Conservation (phyloP, 2,888 invertebrate species). For the Gortyna flavago region DNA sequence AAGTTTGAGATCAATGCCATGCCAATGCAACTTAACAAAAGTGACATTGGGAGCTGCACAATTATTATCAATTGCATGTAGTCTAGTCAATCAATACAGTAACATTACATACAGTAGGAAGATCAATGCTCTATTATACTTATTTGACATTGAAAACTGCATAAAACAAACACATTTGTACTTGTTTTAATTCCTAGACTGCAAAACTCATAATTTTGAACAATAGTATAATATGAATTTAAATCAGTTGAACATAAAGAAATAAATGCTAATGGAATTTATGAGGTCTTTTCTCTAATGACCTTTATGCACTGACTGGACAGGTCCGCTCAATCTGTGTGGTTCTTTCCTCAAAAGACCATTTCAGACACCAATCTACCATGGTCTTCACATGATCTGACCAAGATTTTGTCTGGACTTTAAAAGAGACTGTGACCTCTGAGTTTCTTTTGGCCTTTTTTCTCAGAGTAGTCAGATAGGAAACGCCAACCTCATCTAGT, state of each 20-base stretch:
- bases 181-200: constrained; percentile 20
- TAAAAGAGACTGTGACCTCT: no score
- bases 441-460: no score
- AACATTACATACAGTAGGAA: constrained; percentile 62
- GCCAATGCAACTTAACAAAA: constrained; percentile 39
- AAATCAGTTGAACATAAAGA: not conserved
- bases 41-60: constrained; percentile 48
- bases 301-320: no score
- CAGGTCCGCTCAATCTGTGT: no score
- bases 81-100: constrained; percentile 13
- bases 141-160: constrained; percentile 29
- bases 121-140: constrained; percentile 60
- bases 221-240: constrained; percentile 15
- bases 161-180: constrained; percentile 24
- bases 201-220: constrained; percentile 5
- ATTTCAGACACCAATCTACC: no score
- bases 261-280: constrained; percentile 4
- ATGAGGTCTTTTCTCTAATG: not conserved
- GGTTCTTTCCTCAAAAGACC: no score
- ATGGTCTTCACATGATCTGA: no score
- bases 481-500: no score
- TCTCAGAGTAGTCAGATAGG: no score
- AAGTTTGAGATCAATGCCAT: constrained; percentile 41
- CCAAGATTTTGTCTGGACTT: no score
- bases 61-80: constrained; percentile 20